Conservation (phyloP, 2,113 vertebrate species). For the Sander vitreus region DNA sequence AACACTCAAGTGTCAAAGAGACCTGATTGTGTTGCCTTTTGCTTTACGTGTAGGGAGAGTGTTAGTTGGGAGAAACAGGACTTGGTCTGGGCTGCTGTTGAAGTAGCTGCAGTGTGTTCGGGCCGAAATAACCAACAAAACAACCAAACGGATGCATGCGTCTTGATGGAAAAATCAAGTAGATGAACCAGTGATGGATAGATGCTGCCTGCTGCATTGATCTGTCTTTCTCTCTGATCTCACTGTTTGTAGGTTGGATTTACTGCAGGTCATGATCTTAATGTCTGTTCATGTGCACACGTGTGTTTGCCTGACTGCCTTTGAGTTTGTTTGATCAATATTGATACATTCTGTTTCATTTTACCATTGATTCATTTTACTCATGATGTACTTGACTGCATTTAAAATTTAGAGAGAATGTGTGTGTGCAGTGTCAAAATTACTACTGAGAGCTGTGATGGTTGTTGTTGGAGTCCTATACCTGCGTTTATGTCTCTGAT, state of each 20-base stretch:
- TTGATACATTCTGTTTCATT: constrained; percentile 27
- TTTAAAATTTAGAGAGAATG: constrained; percentile 10
- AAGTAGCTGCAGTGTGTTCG: constrained; percentile 32
- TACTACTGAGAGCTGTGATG: constrained; percentile 20
- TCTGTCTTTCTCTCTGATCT: constrained; percentile 44
- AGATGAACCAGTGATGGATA: constrained; percentile 30
- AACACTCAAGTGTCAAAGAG: not conserved
- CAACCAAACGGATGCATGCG: constrained; percentile 59
- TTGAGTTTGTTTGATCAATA: constrained; percentile 44
- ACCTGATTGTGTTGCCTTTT: not conserved
- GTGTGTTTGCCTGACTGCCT: constrained; percentile 9
- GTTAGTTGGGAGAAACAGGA: not conserved
- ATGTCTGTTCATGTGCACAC: constrained; percentile 6
- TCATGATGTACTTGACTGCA: not conserved
- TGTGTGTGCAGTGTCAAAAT: constrained; percentile 29
- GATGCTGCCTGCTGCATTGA: constrained; percentile 40
- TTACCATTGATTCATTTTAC: constrained; percentile 25
- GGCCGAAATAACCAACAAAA: constrained; percentile 36
- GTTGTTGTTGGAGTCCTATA: constrained; percentile 17
- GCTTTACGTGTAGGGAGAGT: not conserved
- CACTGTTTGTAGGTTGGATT: constrained; percentile 35
- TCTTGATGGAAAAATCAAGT: constrained; percentile 41
- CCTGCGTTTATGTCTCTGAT: constrained; percentile 13
- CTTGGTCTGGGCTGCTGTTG: constrained; percentile 73
- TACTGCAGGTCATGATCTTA: constrained; percentile 33